These are phyloP conservation scores for Flexamia atlantica DNA, from an alignment of 2,888 invertebrate genomes.

Conservation along the genomic window DNA sequence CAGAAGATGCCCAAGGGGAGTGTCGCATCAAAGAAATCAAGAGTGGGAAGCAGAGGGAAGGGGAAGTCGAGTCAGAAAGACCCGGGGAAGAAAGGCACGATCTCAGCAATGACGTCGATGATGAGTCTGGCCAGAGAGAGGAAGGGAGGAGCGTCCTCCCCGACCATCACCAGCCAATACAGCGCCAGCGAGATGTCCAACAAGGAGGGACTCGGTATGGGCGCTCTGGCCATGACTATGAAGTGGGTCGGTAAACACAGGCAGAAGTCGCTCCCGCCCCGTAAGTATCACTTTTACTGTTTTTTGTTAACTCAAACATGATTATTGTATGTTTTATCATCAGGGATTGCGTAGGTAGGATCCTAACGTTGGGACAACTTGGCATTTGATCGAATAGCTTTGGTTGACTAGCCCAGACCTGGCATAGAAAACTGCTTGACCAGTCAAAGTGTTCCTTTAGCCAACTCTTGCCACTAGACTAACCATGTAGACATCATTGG, in stretches of 20 bases:
- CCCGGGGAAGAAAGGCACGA: neutral
- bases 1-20: neutral
- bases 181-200: neutral
- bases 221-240: conserved; percentile 64
- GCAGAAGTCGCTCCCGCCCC: conserved; percentile 53
- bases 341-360: too few relatives aligned
- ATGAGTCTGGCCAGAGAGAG: neutral
- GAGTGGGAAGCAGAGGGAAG: neutral
- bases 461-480: too few relatives aligned
- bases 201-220: conserved; percentile 58
- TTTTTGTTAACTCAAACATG: too few relatives aligned
- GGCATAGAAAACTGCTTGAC: too few relatives aligned
- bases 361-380: too few relatives aligned
- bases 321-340: too few relatives aligned
- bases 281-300: too few relatives aligned
- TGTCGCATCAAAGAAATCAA: neutral
- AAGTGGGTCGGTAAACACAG: conserved; percentile 65
- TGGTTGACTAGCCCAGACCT: too few relatives aligned
- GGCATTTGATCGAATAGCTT: too few relatives aligned
- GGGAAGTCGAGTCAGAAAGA: neutral
- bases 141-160: neutral
- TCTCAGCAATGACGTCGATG: neutral
- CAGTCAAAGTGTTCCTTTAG: too few relatives aligned
- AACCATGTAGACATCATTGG: too few relatives aligned
- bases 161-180: neutral